Evolutionary conservation across 2,888 invertebrate species (phyloP), one percentile per base, ranked within the genome.

Genomic region (Fabriciana adippe): DNA sequence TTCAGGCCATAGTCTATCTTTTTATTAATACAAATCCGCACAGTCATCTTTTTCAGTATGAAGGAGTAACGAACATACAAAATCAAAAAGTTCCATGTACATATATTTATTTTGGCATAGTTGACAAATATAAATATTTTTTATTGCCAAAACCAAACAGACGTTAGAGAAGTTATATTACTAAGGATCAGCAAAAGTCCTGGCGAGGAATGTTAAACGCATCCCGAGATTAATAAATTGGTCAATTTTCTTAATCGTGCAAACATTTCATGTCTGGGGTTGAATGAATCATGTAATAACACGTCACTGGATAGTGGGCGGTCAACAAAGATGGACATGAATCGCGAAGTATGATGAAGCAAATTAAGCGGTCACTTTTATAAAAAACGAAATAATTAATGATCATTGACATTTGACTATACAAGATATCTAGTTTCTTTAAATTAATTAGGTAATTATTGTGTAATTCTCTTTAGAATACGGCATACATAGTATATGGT

Each of bases 181-280:
- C 8, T 47, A 47, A 26, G 5, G 31, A 18, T 50, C 45, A 64
- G 59, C 55, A 51, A 35, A 53, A 48, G 54, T 16, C 26, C 56
- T 26, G 59, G 45, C 51, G 16, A 56, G 56, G 63, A 68, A 72
- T 67, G 60, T 55, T 67, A 64, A 66, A 55, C 51, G 50, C 65
- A 64, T 69, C 57, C 65, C 51, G 60, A 67, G 66, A 63, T 55
- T 18, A 68, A 64, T 65, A 67, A 67, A 70, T 67, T 66, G 66
- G 56, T 64, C 64, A 71, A 69, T 69, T 66, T 56, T 65, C 51
- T 51, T 69, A 67, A 66, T 66, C 50, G 55, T 53, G 64, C 51
- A 66, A 67, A 56, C 41, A 63, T 69, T 66, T 68, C 56, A 53
- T 35, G 55, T 62, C 50, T 51, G 62, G 45, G 35, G 55, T 21